Base-by-base conservation (phyloP, 2,113 vertebrate species). In the Leptosomus discolor region DNA sequence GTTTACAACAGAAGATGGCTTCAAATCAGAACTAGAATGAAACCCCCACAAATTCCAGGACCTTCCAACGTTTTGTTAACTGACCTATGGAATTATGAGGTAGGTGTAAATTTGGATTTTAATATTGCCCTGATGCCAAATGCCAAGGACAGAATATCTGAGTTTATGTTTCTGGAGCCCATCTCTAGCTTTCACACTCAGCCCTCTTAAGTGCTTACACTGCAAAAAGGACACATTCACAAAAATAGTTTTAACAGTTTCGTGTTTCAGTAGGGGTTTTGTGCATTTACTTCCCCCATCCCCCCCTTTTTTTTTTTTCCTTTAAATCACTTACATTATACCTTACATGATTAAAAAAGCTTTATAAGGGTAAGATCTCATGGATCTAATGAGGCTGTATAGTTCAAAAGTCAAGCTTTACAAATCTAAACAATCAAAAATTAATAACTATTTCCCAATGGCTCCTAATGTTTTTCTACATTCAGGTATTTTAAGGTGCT, bases 71-170 rank as follows among this genome's bases (percentile, higher is more conserved):
- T 17, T 58, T 23, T 17, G 6, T 26, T 67, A 7, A 74, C 41
- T 73, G 51, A 26, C 15, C 27, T 29, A 48, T 8, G 9, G 56
- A 71, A 71, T 23, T n/a, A 53, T 5, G 3, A 80, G 51, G 30
- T 30, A 32, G 54, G 29, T 17, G 8, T 34, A 36, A 46, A n/a
- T 43, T 27, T 32, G 41, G 34, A 46, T 65, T 76, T 75, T 51
- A 60, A 36, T 6, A 41, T 1, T 10, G 32, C 29, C 34, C 17
- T n/a, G 17, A 74, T 12, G 27, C 14, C 2, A 0, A 54, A 21
- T 0, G 8, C n/a, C 17, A 34, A 45, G 26, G 16, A 54, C 6
- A 45, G 20, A 83, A 19, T 8, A 46, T 9, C 24, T 0, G 3
- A 51, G 29, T 7, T 50, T 1, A 34, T 2, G 14, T n/a, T 53